Conservation (phyloP, 2,888 invertebrate species). For the Pollenia labialis region DNA sequence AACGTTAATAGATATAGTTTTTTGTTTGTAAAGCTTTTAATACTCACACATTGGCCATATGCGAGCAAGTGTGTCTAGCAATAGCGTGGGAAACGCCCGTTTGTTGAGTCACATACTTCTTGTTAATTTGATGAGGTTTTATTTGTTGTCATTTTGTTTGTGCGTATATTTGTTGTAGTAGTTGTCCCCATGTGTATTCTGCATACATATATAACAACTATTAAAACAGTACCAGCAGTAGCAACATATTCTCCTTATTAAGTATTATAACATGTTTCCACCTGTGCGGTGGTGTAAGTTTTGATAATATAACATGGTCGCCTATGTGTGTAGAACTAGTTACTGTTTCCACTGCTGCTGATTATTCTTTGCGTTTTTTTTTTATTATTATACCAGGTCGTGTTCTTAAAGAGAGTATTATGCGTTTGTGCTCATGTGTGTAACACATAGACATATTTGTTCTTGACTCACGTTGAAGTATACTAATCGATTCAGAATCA, state of each 20-base stretch:
- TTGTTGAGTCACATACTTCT: conserved; percentile 73
- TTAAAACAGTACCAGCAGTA: neutral
- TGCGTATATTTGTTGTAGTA: conserved; percentile 3
- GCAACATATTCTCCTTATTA: conserved; percentile 41
- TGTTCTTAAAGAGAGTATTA: too few species aligned
- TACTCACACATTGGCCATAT: conserved; percentile 9
- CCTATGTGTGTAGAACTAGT: conserved; percentile 33
- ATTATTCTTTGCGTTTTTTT: conserved; percentile 6
- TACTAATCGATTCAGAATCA: too few species aligned
- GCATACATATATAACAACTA: neutral
- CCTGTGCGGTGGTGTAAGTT: conserved; percentile 64
- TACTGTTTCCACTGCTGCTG: conserved; percentile 6
- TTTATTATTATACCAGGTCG: neutral
- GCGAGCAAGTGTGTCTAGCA: conserved; percentile 8
- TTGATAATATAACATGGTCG: conserved; percentile 28
- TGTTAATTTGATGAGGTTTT: conserved; percentile 66
- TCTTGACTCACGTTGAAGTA: too few species aligned
- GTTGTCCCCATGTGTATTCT: conserved; percentile 31
- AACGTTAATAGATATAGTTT: neutral
- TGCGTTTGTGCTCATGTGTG: too few species aligned
- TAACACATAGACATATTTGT: too few species aligned
- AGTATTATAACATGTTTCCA: conserved; percentile 54
- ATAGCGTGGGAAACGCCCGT: conserved; percentile 76
- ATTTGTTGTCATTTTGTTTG: conserved; percentile 14
- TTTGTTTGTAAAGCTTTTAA: conserved; percentile 36